These are phyloP conservation scores for Drosophila multiciliata DNA, from an alignment of 2,888 invertebrate species.

Conservation along the genomic window DNA sequence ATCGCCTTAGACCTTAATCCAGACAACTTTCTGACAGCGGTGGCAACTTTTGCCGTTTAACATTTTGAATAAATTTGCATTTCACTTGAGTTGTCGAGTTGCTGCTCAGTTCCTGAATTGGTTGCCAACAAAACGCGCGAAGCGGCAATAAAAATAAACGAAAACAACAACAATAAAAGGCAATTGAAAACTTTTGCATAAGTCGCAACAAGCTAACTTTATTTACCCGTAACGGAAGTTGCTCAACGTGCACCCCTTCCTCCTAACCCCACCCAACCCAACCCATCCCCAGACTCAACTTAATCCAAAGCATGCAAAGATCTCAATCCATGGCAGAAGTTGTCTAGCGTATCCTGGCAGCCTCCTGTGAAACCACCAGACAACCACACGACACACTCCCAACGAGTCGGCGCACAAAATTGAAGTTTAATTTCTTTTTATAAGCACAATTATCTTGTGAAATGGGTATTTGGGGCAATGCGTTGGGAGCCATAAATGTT, in stretches of 20 bases:
- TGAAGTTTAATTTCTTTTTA: slow-evolving; percentile 84
- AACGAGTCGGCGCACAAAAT: slow-evolving; percentile 59
- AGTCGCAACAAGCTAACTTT: slow-evolving; percentile 75
- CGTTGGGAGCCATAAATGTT: slow-evolving; percentile 21
- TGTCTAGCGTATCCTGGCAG: slow-evolving; percentile 15
- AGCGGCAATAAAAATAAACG: slow-evolving; percentile 48
- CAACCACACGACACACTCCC: slow-evolving; percentile 36
- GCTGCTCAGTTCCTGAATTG: slow-evolving; percentile 14
- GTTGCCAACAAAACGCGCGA: slow-evolving; percentile 27
- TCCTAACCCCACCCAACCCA: not conserved
- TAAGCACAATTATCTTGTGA: slow-evolving; percentile 64
- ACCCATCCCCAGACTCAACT: not conserved
- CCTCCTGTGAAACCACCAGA: slow-evolving; percentile 39
- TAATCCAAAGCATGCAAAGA: not conserved
- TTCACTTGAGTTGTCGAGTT: slow-evolving; percentile 65
- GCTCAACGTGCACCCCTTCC: slow-evolving; percentile 8
- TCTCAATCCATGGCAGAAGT: slow-evolving; percentile 2
- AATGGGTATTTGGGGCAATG: slow-evolving; percentile 31
- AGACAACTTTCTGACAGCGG: slow-evolving; percentile 56
- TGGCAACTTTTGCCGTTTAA: slow-evolving; percentile 53
- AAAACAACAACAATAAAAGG: slow-evolving; percentile 76
- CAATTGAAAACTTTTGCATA: slow-evolving; percentile 82
- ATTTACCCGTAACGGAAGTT: slow-evolving; percentile 38
- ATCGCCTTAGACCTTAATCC: slow-evolving; percentile 60
- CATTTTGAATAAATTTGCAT: slow-evolving; percentile 82